Base-by-base conservation (phyloP, 1,140 invertebrate genomes). In the Bombus consobrinus region DNA sequence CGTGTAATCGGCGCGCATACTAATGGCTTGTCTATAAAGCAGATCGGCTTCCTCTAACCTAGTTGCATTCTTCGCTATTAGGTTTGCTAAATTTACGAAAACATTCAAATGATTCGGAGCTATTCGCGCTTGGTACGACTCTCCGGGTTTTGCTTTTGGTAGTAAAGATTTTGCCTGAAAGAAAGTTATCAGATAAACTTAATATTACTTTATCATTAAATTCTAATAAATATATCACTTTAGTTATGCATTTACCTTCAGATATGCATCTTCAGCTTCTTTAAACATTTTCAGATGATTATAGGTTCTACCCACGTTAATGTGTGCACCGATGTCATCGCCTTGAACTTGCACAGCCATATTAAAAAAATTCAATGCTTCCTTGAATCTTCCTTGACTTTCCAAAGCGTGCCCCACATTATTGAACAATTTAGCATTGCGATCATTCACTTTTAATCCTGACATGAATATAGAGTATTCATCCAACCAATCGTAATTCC, bases 21-120 rank as follows among this genome's bases (percentile, higher is more conserved):
- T 98, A 85, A 99, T 99, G 0, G 99, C 99, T 92, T 99, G 98
- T 71, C 97, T 95, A 93, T 99, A 99, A 13, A 99, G 94, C 96
- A 98, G 96, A 95, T 99, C 98, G 0, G 99, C 99, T 95, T 99
- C 99, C 94, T 98, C 97, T 28, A 99, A 95, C 69, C 99, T 96
- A 1, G 98, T 98, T 37, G 97, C 97, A 95, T 99, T 99, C 92
- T 98, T 98, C 2, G 98, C 98, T 92, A 99, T 99, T 57, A 99
- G 96, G 95, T 99, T 99, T 2, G 98, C 99, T 87, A 99, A 95
- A 95, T 99, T 99, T 9, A 99, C 96, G 93, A 99, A 99, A 2
- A 99, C 98, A 94, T 99, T 99, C 68, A 99, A 95, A 95, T 99
- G 98, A 95, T 98, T 99, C 0, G 99, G 99, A 0, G 99, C 98